Evolutionary conservation across 2,113 vertebrate species (phyloP), one percentile per base, ranked within the genome.

Genomic region (Corydoras sp.): DNA sequence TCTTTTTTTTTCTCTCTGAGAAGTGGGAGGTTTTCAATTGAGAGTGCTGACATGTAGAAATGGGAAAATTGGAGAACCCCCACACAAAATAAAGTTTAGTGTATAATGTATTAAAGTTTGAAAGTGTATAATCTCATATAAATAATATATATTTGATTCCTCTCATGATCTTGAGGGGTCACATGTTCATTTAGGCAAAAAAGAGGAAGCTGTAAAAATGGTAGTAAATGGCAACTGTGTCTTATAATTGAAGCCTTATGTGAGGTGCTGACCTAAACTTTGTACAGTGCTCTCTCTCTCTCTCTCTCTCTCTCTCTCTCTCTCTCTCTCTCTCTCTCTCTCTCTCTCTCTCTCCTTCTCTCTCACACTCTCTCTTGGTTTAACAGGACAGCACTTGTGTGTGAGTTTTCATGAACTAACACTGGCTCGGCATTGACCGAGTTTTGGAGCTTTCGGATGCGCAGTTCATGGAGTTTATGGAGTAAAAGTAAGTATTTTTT

Each of bases 191-290:
- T 85, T 77, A 88, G 60, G 24, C 14, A 72, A 81, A 84, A 86
- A 86, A 84, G 79, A 85, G 31, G 56, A 15, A 65, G 80, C 3
- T 53, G 10, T 4, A 53, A 53, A 86, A 83, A 86, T 83, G 81
- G 72, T 86, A 87, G 72, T 89, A 78, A 74, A 76, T 89, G 87
- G 87, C 83, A 84, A 83, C 83, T 87, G 79, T 66, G 72, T 74
- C 85, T 83, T 86, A 83, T 92, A 95, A 96, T 94, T 94, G 90
- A 91, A 95, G 93, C 92, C 93, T 93, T 92, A 92, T 95, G 94
- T 91, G 90, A 92, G 91, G 92, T 87, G 10, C 70, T 78, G 58
- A 81, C 87, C 92, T 92, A 92, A 86, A 90, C 89, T 90, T 75
- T 48, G n/a, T 56, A 8, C 58, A 31, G 5, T 14, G 10, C 9